These are phyloP conservation scores for Rhinatrema bivittatum DNA, from an alignment of 2,797 vertebrate genomes.

Conservation along the genomic window DNA sequence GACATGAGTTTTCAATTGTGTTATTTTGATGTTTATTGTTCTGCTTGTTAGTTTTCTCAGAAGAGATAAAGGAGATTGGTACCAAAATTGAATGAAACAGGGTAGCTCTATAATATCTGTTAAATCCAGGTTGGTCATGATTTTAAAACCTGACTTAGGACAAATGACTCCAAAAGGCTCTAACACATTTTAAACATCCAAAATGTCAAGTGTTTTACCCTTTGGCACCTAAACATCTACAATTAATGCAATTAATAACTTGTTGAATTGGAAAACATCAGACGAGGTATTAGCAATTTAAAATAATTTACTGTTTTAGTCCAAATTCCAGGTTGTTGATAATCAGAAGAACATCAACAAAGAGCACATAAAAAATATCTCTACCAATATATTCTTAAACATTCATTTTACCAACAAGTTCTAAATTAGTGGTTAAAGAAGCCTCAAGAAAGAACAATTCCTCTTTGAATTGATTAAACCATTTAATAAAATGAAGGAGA, in stretches of 20 bases:
- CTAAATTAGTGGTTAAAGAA: not conserved
- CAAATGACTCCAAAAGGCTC: too few relatives aligned
- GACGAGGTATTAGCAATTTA: slow-evolving; percentile 26
- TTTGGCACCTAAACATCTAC: not conserved
- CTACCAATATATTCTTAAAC: slow-evolving; percentile 14
- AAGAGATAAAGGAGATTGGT: not conserved
- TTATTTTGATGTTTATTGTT: not conserved
- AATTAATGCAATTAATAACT: slow-evolving; percentile 18
- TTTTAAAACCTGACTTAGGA: not conserved
- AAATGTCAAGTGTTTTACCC: not conserved
- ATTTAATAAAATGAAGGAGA: not conserved
- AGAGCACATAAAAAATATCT: slow-evolving; percentile 10
- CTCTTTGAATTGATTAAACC: not conserved
- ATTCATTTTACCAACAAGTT: slow-evolving; percentile 18
- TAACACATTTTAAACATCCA: not conserved
- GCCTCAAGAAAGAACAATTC: not conserved
- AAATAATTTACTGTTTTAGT: too few relatives aligned
- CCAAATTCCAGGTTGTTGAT: too few relatives aligned
- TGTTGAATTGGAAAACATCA: slow-evolving; percentile 23
- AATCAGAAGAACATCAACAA: slow-evolving; percentile 22
- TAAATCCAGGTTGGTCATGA: not conserved
- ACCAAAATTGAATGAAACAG: not conserved
- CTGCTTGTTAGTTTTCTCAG: not conserved
- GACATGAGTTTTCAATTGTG: slow-evolving; percentile 7
- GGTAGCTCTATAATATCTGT: not conserved